Conservation (phyloP, 2,888 invertebrate species). For the Heliconius aoede region DNA sequence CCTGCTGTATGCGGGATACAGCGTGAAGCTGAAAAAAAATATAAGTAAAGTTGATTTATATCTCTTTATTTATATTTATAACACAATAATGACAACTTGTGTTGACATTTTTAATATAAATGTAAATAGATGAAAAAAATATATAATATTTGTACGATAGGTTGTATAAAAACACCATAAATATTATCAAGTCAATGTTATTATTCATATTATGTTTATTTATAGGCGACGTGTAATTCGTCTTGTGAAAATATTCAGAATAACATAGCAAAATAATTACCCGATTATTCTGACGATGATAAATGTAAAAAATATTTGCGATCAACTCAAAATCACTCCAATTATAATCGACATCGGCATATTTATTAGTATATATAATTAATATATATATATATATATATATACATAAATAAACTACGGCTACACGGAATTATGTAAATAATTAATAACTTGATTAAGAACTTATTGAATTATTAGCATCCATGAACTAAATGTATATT, state of each 20-base stretch:
- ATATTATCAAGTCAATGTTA: slow-evolving; percentile 16
- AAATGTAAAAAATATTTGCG: slow-evolving; percentile 26
- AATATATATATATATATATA: slow-evolving; percentile 47
- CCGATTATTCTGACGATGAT: slow-evolving; percentile 23
- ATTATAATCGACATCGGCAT: slow-evolving; percentile 48
- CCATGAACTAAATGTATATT: slow-evolving; percentile 23
- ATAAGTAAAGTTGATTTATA: not conserved
- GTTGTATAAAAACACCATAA: slow-evolving; percentile 16
- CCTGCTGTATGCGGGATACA: no score
- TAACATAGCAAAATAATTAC: slow-evolving; percentile 10
- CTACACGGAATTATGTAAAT: slow-evolving; percentile 41
- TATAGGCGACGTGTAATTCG: slow-evolving; percentile 22
- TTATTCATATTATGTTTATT: slow-evolving; percentile 23
- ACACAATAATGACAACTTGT: not conserved
- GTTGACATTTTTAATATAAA: slow-evolving; percentile 23
- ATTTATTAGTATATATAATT: slow-evolving; percentile 52
- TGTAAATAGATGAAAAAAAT: slow-evolving; percentile 18
- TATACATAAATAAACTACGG: slow-evolving; percentile 44
- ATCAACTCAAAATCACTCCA: slow-evolving; percentile 18
- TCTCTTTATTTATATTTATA: not conserved
- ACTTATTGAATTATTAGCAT: slow-evolving; percentile 36
- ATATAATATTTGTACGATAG: not conserved
- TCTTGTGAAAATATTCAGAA: slow-evolving; percentile 16
- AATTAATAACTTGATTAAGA: slow-evolving; percentile 43
- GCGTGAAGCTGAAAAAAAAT: no score